Percentiles rank a stretch among this genome's conserved stretches.
phyloP scores from a whole-genome alignment of 2,888 invertebrate genomes.

The Trisateles emortualis region DNA sequence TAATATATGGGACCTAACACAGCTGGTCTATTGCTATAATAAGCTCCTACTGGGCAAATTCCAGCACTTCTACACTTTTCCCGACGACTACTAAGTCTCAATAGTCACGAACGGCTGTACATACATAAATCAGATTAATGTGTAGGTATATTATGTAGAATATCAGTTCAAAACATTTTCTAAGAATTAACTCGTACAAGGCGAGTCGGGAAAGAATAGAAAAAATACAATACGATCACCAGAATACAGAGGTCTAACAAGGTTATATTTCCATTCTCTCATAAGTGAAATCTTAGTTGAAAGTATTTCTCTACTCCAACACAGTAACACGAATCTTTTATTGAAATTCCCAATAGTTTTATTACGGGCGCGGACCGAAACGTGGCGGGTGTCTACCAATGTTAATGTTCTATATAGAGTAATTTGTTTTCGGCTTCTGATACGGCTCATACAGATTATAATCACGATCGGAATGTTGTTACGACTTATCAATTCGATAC shows the following conservation, averaged over 20 bases:
- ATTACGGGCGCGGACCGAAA: slow-evolving; percentile 45
- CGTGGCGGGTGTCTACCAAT: slow-evolving; percentile 49
- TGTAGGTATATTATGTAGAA: too few relatives aligned
- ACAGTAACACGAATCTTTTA: slow-evolving; percentile 40
- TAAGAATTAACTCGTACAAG: too few relatives aligned
- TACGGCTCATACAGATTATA: slow-evolving; percentile 62
- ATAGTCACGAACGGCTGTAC: too few relatives aligned
- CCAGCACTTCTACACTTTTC: too few relatives aligned
- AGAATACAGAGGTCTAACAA: slow-evolving; percentile 8
- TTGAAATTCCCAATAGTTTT: slow-evolving; percentile 58
- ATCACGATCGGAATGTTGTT: slow-evolving; percentile 69
- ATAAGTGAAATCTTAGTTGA: slow-evolving; percentile 37
- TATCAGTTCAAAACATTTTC: too few relatives aligned
- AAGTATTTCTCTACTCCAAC: slow-evolving; percentile 32
- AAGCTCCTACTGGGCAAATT: too few relatives aligned
- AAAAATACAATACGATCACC: neutral
- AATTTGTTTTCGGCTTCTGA: slow-evolving; percentile 76
- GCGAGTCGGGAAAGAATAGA: too few relatives aligned
- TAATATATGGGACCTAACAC: too few relatives aligned
- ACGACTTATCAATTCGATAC: slow-evolving; percentile 73
- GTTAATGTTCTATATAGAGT: slow-evolving; percentile 57
- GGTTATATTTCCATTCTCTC: slow-evolving; percentile 22
- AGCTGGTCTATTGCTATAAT: too few relatives aligned
- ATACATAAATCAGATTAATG: too few relatives aligned
- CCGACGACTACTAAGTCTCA: too few relatives aligned